Base-by-base conservation (phyloP, 1,140 invertebrate species). In the Microplitis demolitor region DNA sequence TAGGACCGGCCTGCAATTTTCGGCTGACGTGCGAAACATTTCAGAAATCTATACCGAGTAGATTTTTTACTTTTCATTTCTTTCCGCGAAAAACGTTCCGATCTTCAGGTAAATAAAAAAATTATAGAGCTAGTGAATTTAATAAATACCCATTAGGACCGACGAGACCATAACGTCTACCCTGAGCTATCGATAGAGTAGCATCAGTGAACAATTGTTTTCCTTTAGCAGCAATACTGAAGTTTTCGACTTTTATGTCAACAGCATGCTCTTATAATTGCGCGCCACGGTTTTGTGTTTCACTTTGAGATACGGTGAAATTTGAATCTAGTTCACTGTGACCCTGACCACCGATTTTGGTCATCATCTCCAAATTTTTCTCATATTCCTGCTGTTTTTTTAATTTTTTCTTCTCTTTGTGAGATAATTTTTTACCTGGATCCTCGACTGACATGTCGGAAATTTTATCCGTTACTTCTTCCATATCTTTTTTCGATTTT, bases 221-320 rank as follows among this genome's bases (percentile, higher is more conserved):
- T 50, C 98, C 98, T 85, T 97, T 96, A 0, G 98, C 98, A 31
- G 96, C 93, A 74, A 99, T 99, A 69, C 96, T 98, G 83, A 99
- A 99, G 86, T 98, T 98, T 82, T 99, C 98, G 31, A 98, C 93
- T 90, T 99, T 99, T 34, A 99, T 99, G 86, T 99, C 98, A 16
- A 98, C 93, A 3, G 97, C 96, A 85, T 97, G 95, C 82, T 99
- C 97, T 63, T 98, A 79, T 31, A 96, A 92, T 45, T 91, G 91
- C 78, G 94, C 90, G 77, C 97, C 79, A 0, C 83, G 82, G 61
- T 74, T 78, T 45, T 84, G 84, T 3, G 71, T 74, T 56, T 81
- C 72, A 58, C 81, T 85, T 85, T 98, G 96, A 6, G 98, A 99
- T 61, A 99, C 93, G 3, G 97, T 97, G 82, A 99, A 99, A 85